phyloP scores from a whole-genome alignment of 2,113 vertebrate species.

The Phyllostomus discolor region DNA sequence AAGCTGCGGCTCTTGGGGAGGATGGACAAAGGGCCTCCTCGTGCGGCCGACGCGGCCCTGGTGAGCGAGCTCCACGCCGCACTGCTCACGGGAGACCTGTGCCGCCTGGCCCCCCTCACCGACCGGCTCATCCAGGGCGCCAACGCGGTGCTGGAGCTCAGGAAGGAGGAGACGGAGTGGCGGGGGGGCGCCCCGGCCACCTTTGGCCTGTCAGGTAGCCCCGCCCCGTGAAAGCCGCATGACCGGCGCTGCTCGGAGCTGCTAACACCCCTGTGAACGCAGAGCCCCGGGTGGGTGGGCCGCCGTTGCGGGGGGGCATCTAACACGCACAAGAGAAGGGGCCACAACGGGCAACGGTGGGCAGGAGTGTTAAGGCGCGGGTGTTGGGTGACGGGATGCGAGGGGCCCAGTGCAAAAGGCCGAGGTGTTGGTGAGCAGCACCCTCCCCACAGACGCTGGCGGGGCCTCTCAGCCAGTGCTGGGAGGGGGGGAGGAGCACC shows the following conservation, averaged over 20 bases:
- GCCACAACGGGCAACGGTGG: neutral
- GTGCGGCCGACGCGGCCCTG: rapidly evolving
- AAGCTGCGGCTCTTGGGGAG: conserved; percentile 68
- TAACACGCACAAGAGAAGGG: rapidly evolving
- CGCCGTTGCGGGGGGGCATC: rapidly evolving
- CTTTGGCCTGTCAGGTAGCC: conserved; percentile 83
- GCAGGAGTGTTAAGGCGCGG: neutral
- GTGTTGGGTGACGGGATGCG: neutral
- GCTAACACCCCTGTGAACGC: rapidly evolving
- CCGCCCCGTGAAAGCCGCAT: neutral
- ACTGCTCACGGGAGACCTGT: conserved; percentile 75
- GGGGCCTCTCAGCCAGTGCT: neutral
- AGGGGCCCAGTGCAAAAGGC: neutral
- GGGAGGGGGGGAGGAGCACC: neutral
- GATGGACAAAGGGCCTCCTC: conserved; percentile 8
- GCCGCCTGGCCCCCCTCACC: conserved; percentile 62
- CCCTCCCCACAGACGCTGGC: rapidly evolving
- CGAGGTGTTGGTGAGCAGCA: rapidly evolving
- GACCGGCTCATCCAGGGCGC: conserved; percentile 74
- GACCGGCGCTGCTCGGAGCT: neutral
- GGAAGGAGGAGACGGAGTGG: conserved; percentile 79
- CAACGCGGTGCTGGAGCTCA: conserved; percentile 78
- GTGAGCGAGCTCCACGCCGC: conserved; percentile 69
- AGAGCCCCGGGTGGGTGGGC: rapidly evolving
- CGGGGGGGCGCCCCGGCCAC: conserved; percentile 71